A percentile compares a stretch with the other conserved stretches of the same genome.
Evolutionary conservation across 2,888 invertebrate species (phyloP).

Genomic region (Lathronympha strigana): DNA sequence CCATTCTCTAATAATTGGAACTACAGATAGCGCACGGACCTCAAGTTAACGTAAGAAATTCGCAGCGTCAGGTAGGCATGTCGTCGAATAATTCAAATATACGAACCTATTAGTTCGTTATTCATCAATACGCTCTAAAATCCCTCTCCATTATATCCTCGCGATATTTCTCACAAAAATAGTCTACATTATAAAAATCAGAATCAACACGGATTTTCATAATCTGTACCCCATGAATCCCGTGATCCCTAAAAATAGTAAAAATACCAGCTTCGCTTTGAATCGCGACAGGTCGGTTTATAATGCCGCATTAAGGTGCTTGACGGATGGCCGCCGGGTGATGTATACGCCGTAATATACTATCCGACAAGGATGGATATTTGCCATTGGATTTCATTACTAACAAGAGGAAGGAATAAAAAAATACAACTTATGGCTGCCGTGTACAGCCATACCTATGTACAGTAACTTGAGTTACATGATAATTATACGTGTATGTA

Average conservation of each 20-base stretch:
- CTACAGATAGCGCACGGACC: not conserved
- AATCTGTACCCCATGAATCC: too few relatives aligned
- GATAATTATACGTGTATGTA: too few relatives aligned
- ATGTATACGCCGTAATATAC: not conserved
- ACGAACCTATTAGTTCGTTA: too few relatives aligned
- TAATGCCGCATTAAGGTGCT: constrained; percentile 13
- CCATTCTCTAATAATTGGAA: not conserved
- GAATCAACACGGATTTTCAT: too few relatives aligned
- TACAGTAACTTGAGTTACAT: too few relatives aligned
- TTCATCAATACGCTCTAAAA: too few relatives aligned
- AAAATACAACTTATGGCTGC: too few relatives aligned
- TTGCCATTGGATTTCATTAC: not conserved
- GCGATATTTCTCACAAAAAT: too few relatives aligned
- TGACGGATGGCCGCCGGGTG: constrained; percentile 19
- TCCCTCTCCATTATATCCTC: too few relatives aligned
- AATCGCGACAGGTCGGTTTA: constrained; percentile 13
- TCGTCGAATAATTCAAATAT: too few relatives aligned
- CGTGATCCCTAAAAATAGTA: not conserved
- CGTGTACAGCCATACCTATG: too few relatives aligned
- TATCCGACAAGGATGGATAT: constrained; percentile 1
- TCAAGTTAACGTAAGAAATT: not conserved
- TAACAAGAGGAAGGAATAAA: not conserved
- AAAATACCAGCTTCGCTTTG: not conserved
- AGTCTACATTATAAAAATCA: too few relatives aligned
- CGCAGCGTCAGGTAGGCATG: not conserved